Evolutionary conservation across 2,888 invertebrate genomes (phyloP), one percentile per base, ranked within the genome.

Genomic region (Dasypogon diadema): DNA sequence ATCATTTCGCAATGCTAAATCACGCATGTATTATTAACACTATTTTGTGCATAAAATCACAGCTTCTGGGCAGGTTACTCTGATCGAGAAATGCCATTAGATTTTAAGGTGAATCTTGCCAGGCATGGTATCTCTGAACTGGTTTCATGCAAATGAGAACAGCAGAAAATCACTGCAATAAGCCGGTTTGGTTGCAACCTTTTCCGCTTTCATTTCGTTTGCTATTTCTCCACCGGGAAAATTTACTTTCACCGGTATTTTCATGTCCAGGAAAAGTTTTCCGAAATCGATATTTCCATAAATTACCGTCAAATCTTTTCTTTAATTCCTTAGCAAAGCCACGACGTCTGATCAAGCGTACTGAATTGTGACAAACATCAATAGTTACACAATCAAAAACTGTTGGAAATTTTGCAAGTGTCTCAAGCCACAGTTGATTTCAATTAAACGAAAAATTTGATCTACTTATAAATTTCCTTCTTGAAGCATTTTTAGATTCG

Each of bases 111-210:
- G 65, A 65, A 65, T 65, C 65, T 65, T 26, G 24, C 4, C 22
- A 14, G 24, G 6, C 42, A 48, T 21, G 24, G n/a, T 46, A 16
- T 60, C 5, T 65, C 21, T 37, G 46, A 46, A 65, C 65, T 54
- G 70, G 34, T 70, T 70, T 51, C 70, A 51, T 70, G 70, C 54
- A 70, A 70, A 70, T 54, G 70, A 70, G 70, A 70, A 18, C 51
- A 54, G 18, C 51, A 54, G 16, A 65, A 65, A 65, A 65, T 65
- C 24, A n/a, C 46, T 54, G 70, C 70, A 54, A 6, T 54, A 54
- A 70, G 70, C 54, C 54, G 51, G 51, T 70, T 70, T 70, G 70
- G 30, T 34, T 70, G 16, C 34, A 70, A 34, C 30, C 54, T 70
- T 70, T 70, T 54, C 51, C 65, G 65, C 65, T 65, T 65, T 65